Base-by-base conservation (phyloP, 2,797 vertebrate genomes). In the Cichlasoma orientale region DNA sequence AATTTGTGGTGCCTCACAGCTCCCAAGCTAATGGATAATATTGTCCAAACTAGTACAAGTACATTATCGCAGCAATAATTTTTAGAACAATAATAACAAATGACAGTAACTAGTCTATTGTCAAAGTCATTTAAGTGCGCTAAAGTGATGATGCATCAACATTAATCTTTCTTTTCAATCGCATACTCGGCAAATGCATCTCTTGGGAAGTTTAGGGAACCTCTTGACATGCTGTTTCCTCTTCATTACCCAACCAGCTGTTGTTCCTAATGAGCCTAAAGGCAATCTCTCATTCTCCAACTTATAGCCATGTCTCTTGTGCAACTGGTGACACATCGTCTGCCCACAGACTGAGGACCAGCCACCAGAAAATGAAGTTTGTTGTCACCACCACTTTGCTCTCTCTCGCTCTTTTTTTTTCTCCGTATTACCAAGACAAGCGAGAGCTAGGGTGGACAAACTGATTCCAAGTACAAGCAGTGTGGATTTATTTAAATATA, bases 171-270 rank as follows among this genome's bases (percentile, higher is more conserved):
- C 82, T 87, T 87, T 91, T 91, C 89, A 87, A 88, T 93, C 76
- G 71, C 78, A 85, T 86, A 90, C 82, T 93, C 79, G 89, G 89
- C 74, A 90, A 93, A 91, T 90, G 89, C 79, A 87, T 95, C 93
- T 95, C 94, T 74, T 72, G 93, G 93, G 95, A 94, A 89, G 90
- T 92, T 93, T 88, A 79, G 79, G 82, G 88, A 95, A 95, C 94
- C 95, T 96, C 92, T 93, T 96, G 95, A 95, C 94, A 95, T 57
- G 74, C 86, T 81, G 91, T 95, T 96, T 96, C 95, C 95, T 95
- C 94, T 95, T 96, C 95, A 96, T 96, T 96, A 96, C 94, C 93
- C 94, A 94, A 96, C 93, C 95, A 96, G 95, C 95, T 96, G 96
- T 94, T 96, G 93, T 93, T 94, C 88, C 94, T 96, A 96, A 96